A percentile compares a stretch with the other conserved stretches of the same genome.
Conservation (phyloP, 2,113 vertebrate species). For the Octodon degus region DNA sequence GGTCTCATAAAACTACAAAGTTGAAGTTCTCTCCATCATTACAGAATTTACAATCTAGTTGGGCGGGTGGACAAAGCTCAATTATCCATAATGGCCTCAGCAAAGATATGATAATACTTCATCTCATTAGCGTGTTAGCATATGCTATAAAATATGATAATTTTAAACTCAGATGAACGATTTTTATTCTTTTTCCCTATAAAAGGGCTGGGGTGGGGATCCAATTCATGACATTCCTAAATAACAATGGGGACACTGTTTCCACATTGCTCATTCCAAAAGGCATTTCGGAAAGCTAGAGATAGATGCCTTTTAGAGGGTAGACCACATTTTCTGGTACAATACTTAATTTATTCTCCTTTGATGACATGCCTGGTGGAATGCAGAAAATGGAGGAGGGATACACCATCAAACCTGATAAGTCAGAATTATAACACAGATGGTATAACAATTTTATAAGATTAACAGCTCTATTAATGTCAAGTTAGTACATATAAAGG, state of each 20-base stretch:
- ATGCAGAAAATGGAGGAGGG: constrained; percentile 71
- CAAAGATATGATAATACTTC: constrained; percentile 74
- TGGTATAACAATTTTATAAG: constrained; percentile 66
- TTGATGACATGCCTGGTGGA: constrained; percentile 78
- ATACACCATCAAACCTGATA: constrained; percentile 72
- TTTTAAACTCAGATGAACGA: constrained; percentile 79
- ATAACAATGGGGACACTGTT: constrained; percentile 81
- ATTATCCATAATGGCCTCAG: constrained; percentile 68
- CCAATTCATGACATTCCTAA: constrained; percentile 82
- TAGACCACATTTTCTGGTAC: constrained; percentile 79
- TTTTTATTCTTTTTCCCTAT: constrained; percentile 82
- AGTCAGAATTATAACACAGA: constrained; percentile 74
- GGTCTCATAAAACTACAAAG: constrained; percentile 69
- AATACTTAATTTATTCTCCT: constrained; percentile 83
- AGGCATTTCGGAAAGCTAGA: constrained; percentile 82
- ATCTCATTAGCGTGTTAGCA: constrained; percentile 80
- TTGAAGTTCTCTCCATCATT: constrained; percentile 63
- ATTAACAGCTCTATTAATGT: constrained; percentile 67
- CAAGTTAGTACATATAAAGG: constrained; percentile 51
- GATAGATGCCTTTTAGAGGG: constrained; percentile 82
- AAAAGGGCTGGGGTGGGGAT: constrained; percentile 82
- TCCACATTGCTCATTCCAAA: constrained; percentile 80
- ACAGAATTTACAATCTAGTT: constrained; percentile 68
- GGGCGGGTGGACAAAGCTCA: constrained; percentile 75
- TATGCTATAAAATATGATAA: constrained; percentile 81